Evolutionary conservation across 2,113 vertebrate genomes (phyloP), one percentile per base, ranked within the genome.

Genomic region (Muscicapa adusta): DNA sequence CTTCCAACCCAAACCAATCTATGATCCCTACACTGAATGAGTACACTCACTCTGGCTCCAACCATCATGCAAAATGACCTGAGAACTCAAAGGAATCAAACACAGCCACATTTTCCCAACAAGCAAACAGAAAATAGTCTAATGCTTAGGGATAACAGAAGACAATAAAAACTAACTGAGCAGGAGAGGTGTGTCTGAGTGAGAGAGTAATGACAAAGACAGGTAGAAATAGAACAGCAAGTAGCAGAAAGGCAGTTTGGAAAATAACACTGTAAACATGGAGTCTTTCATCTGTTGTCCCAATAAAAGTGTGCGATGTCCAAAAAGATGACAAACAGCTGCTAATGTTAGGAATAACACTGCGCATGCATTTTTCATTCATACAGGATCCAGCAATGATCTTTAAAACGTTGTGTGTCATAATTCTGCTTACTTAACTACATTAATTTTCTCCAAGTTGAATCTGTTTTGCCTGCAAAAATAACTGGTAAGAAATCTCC

Each of bases 331-430:
- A 10, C 19, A 47, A 72, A 33, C 12, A 57, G 26, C 56, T 72
- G 18, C 47, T 65, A 26, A 66, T 0, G 2, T 81, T 4, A 25
- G 12, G 57, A 89, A 14, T 50, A 94, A 68, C 23, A 50, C 6
- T 25, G 66, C 0, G 0, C 12, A 38, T 31, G 57, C 23, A 13
- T 62, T 54, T 76, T 78, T 71, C 29, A 14, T 34, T 47, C 5
- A 34, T 8, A 47, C 2, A 63, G 1, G 4, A 79, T 51, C 18
- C 62, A 56, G 38, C 25, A 91, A 24, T 5, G 9, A 29, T 58
- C 82, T 76, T 77, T 66, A 91, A 77, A 77, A 71, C 22, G 51
- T 5, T 68, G 5, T 58, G 22, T 23, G 28, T 8, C 18, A 5
- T 60, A 68, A 60, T 53, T 42, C 54, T 68, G 28, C 54, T 50